phyloP scores from a whole-genome alignment of 2,797 vertebrate species.

The Megalops cyprinoides region DNA sequence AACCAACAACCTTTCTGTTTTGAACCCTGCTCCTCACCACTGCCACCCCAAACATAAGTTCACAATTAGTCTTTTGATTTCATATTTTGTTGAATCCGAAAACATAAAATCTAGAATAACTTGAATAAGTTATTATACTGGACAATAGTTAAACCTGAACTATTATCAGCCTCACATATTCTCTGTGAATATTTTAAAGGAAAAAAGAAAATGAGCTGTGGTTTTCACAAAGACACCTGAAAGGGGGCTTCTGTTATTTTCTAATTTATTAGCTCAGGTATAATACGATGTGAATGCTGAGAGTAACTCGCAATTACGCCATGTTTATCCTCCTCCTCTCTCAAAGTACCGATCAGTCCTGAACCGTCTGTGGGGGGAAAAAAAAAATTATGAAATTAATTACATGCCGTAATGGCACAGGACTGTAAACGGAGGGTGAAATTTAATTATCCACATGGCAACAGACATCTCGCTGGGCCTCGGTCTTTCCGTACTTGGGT shows the following conservation, averaged over 20 bases:
- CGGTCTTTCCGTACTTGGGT: too few relatives aligned
- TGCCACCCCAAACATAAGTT: too few relatives aligned
- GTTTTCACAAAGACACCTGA: slow-evolving; percentile 49
- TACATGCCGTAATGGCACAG: slow-evolving; percentile 58
- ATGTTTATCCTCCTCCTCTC: slow-evolving; percentile 66
- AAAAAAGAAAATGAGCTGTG: slow-evolving; percentile 12
- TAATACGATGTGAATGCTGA: slow-evolving; percentile 62
- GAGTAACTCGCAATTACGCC: slow-evolving; percentile 69
- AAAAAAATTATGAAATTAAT: slow-evolving; percentile 72
- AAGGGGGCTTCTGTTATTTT: slow-evolving; percentile 65
- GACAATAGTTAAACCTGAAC: neutral
- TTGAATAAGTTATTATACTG: neutral
- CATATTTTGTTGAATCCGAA: neutral
- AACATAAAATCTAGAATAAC: neutral
- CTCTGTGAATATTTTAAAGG: slow-evolving; percentile 12
- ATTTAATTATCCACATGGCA: slow-evolving; percentile 70
- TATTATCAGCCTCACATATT: neutral
- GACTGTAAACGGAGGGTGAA: slow-evolving; percentile 67
- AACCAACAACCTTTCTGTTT: too few relatives aligned
- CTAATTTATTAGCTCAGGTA: slow-evolving; percentile 63
- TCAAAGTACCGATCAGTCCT: slow-evolving; percentile 67
- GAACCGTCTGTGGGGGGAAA: slow-evolving; percentile 59
- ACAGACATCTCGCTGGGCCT: slow-evolving; percentile 59
- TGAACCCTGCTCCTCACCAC: too few relatives aligned
- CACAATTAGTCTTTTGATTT: neutral